A percentile compares a stretch with the other conserved stretches of the same genome.
Conservation (phyloP, 1,140 invertebrate species). For the Sitophilus oryzae region DNA sequence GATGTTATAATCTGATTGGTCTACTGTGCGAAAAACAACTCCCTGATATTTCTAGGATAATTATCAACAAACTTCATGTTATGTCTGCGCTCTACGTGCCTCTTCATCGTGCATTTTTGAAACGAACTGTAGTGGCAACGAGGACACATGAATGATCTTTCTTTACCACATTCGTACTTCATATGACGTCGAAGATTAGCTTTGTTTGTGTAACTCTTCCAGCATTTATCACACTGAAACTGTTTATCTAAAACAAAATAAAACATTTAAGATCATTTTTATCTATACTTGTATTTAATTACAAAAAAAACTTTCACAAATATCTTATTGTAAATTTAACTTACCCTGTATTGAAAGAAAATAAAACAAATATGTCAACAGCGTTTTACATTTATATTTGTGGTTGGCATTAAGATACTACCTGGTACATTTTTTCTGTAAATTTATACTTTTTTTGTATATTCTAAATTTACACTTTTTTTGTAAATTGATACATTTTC, state of each 20-base stretch:
- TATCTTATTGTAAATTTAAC: no score
- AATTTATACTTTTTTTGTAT: no score
- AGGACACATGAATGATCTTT: constrained; percentile 46
- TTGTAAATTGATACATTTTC: no score
- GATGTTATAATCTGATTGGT: no score
- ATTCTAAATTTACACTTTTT: no score
- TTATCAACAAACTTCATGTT: not conserved
- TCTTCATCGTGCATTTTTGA: constrained; percentile 42
- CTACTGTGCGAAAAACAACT: no score
- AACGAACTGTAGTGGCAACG: constrained; percentile 32
- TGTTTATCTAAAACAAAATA: constrained; percentile 6
- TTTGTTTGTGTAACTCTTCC: constrained; percentile 6
- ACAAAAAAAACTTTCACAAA: not conserved
- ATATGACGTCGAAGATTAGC: constrained; percentile 12
- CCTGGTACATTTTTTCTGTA: no score
- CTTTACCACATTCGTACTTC: constrained; percentile 53
- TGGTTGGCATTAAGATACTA: no score
- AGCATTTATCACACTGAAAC: constrained; percentile 9
- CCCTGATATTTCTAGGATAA: no score
- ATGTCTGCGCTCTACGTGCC: constrained; percentile 21
- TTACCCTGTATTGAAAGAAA: not conserved
- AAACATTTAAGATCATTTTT: not conserved
- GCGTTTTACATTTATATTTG: not conserved
- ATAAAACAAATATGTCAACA: not conserved
- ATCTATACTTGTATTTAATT: no score